Evolutionary conservation across 2,888 invertebrate genomes (phyloP).

Genomic region (Ceriagrion tenellum): DNA sequence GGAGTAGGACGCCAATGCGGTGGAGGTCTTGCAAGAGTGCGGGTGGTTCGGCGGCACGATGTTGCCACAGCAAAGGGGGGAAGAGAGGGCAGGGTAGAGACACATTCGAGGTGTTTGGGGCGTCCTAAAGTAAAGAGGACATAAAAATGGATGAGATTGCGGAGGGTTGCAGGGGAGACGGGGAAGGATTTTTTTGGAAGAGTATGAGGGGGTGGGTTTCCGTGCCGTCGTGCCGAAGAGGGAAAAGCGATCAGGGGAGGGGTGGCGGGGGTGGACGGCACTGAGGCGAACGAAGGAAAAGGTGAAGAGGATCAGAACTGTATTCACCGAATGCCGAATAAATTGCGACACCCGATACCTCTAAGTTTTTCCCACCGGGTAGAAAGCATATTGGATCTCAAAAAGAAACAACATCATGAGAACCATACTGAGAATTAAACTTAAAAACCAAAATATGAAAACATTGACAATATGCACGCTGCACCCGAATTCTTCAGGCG

Average conservation of each 20-base stretch:
- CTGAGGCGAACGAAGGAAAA: not conserved
- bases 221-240: not conserved
- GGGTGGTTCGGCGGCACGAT: not conserved
- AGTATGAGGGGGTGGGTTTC: not conserved
- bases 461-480: too few species aligned
- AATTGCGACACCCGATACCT: not conserved
- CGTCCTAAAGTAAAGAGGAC: not conserved
- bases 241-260: not conserved
- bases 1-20: too few species aligned
- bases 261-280: not conserved
- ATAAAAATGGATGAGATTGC: conserved; percentile 14
- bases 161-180: not conserved
- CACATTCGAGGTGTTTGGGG: not conserved
- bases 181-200: too few species aligned
- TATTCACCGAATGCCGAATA: not conserved
- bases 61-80: not conserved
- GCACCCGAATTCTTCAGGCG: too few species aligned
- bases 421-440: too few species aligned
- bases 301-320: not conserved
- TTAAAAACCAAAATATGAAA: too few species aligned
- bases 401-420: too few species aligned
- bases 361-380: not conserved
- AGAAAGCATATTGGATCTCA: too few species aligned
- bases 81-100: not conserved
- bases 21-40: not conserved